Evolutionary conservation across 2,113 vertebrate genomes (phyloP).

Genomic region (Trogon melanurus): DNA sequence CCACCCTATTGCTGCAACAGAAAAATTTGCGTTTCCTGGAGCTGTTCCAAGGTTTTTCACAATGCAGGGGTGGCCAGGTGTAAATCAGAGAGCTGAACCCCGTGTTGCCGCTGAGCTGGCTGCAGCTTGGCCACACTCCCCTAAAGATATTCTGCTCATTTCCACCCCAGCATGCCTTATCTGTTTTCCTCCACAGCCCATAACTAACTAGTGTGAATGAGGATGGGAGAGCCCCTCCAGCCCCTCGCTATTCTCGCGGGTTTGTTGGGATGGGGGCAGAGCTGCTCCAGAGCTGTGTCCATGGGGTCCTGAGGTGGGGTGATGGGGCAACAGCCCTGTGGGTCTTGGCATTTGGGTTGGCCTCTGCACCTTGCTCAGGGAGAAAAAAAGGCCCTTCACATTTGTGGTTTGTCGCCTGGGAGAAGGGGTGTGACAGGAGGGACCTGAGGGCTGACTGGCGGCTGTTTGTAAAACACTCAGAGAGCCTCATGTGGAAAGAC

Average conservation of each 20-base stretch:
- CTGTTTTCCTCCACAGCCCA: neutral
- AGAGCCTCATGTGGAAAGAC: neutral
- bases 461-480: neutral
- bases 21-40: neutral
- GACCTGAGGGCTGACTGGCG: rapidly evolving
- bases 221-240: neutral
- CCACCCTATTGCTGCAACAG: neutral
- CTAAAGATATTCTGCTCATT: neutral
- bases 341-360: neutral
- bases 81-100: neutral
- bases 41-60: neutral
- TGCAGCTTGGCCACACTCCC: neutral
- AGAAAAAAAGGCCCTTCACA: neutral
- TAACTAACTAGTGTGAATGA: neutral
- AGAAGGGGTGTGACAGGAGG: neutral
- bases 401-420: neutral
- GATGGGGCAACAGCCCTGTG: neutral
- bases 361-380: rapidly evolving
- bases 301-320: neutral
- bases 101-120: neutral
- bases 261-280: neutral
- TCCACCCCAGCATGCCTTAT: neutral
- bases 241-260: neutral
- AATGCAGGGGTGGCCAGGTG: rapidly evolving
- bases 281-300: neutral